A percentile compares a stretch with the other conserved stretches of the same genome.
Evolutionary conservation across 1,140 invertebrate species (phyloP).

Genomic region (Carposina sasakii): DNA sequence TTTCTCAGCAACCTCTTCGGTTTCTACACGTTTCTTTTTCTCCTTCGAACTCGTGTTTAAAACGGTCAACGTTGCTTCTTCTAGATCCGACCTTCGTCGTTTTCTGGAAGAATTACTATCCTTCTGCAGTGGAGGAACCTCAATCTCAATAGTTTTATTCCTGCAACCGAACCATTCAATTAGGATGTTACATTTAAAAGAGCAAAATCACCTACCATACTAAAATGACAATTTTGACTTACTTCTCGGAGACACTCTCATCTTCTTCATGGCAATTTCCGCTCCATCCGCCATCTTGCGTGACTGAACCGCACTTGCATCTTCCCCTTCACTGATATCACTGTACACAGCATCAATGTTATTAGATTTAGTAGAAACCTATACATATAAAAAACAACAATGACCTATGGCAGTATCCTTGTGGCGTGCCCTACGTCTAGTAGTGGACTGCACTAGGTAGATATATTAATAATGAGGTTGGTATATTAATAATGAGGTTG

Average conservation of each 20-base stretch:
- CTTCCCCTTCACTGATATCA: conserved; percentile 48
- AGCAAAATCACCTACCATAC: no score
- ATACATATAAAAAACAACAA: no score
- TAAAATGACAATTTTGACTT: no score
- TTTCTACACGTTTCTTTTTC: conserved; percentile 37
- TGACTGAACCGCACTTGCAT: conserved; percentile 13
- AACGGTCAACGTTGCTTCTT: conserved; percentile 48
- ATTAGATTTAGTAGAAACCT: no score
- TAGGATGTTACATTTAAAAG: no score
- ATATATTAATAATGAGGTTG: no score
- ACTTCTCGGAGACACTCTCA: no score
- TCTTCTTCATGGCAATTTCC: conserved; percentile 42
- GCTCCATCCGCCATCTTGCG: conserved; percentile 38
- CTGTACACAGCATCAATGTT: no score
- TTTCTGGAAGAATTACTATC: conserved; percentile 30
- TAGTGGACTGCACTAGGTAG: no score
- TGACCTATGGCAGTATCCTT: no score
- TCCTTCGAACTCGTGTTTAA: conserved; percentile 25
- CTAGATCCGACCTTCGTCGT: conserved; percentile 45
- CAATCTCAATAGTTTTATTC: conserved; percentile 31
- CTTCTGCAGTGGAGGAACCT: conserved; percentile 19
- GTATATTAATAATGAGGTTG: no score
- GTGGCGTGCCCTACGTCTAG: no score
- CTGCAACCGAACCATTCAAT: conserved; percentile 35
- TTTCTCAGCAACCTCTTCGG: conserved; percentile 19